phyloP scores from a whole-genome alignment of 1,140 invertebrate genomes.

The Heliothis virescens region DNA sequence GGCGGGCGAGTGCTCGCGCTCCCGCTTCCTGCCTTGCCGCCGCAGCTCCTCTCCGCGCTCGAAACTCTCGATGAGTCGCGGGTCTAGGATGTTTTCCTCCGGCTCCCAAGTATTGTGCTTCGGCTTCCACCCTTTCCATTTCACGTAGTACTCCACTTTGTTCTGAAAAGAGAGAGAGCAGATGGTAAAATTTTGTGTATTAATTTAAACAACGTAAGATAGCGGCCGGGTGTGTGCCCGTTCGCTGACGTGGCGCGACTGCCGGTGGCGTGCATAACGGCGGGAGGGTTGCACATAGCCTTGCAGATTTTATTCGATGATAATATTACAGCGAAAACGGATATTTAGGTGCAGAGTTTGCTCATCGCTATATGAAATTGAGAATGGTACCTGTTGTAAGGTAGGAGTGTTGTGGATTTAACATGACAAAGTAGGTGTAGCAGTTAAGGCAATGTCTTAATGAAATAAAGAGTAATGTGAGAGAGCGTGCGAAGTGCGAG shows the following conservation, averaged over 20 bases:
- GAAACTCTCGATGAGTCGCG: conserved; percentile 96
- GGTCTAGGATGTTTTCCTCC: conserved; percentile 98
- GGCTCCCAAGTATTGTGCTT: conserved; percentile 99
- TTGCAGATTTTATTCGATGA: conserved; percentile 71
- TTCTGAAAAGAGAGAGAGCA: conserved; percentile 90
- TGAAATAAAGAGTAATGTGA: conserved; percentile 10
- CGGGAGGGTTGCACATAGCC: conserved; percentile 67
- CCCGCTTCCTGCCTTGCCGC: conserved; percentile 82
- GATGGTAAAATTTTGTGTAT: conserved; percentile 52
- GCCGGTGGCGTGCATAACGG: conserved; percentile 62
- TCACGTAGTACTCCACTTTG: conserved; percentile 97
- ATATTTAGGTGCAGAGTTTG: conserved; percentile 5
- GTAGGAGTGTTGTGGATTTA: not conserved
- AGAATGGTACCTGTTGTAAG: not conserved
- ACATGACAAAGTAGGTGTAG: not conserved
- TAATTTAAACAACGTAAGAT: conserved; percentile 10
- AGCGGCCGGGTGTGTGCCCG: conserved; percentile 57
- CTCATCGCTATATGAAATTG: not conserved
- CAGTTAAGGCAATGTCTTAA: not conserved
- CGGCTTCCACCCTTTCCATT: conserved; percentile 99
- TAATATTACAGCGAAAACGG: conserved; percentile 43
- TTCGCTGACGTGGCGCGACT: conserved; percentile 70
- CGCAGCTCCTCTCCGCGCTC: conserved; percentile 87
- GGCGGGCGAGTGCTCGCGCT: conserved; percentile 78
- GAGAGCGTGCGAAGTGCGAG: conserved; percentile 5